These are phyloP conservation scores for Aurelia coerulea DNA, from an alignment of 30 jellyfish, hydroid and myxozoan species.

Conservation along the genomic window DNA sequence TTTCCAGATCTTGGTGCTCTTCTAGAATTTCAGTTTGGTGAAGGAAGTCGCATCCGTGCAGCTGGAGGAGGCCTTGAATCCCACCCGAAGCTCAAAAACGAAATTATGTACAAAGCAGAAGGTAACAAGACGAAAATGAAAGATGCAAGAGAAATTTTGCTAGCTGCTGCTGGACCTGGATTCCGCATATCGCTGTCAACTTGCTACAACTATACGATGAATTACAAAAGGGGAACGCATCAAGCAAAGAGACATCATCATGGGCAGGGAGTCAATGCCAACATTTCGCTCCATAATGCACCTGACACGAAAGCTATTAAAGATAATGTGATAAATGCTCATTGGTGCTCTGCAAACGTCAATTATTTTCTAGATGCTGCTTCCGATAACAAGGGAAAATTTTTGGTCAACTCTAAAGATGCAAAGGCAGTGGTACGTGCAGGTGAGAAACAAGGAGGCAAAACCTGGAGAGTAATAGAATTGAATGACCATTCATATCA, in stretches of 20 bases:
- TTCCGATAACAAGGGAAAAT: background rate
- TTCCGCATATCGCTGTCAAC: constrained; percentile 4
- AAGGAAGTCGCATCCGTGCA: background rate
- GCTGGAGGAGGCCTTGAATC: constrained; percentile 8
- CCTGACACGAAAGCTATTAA: constrained; percentile 5
- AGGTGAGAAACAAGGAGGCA: constrained; percentile 1
- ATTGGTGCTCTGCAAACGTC: constrained; percentile 17
- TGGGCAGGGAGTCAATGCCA: constrained; percentile 23
- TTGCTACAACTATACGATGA: constrained; percentile 17
- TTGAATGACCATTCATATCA: background rate
- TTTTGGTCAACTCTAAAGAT: background rate
- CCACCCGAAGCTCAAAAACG: constrained; percentile 14
- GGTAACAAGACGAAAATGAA: constrained; percentile 1
- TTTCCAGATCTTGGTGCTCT: constrained; percentile 11
- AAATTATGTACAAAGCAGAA: constrained; percentile 10
- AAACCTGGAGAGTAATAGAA: constrained; percentile 11
- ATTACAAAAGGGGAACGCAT: constrained; percentile 11
- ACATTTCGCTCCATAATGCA: constrained; percentile 13
- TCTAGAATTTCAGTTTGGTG: constrained; percentile 9
- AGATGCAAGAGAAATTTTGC: constrained; percentile 5
- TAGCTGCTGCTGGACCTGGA: constrained; percentile 6
- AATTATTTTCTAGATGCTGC: background rate
- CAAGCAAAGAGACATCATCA: constrained; percentile 29
- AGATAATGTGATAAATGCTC: background rate
- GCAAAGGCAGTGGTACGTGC: background rate